phyloP scores from a whole-genome alignment of 2,113 vertebrate species.

The Hippocampus mohnikei region DNA sequence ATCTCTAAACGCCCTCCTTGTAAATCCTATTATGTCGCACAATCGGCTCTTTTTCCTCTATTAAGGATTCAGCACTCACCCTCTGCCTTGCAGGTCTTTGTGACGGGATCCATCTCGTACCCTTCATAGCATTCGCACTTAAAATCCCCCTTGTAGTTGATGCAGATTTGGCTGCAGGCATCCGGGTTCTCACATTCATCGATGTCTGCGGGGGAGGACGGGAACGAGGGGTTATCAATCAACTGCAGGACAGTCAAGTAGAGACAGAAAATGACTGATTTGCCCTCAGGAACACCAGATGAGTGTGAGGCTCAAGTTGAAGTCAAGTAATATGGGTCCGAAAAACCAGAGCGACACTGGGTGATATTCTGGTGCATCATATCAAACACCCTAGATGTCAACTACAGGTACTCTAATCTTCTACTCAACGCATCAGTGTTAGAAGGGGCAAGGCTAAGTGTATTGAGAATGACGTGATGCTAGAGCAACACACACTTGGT shows the following conservation, averaged over 20 bases:
- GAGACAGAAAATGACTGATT: slow-evolving; percentile 9
- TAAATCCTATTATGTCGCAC: background rate
- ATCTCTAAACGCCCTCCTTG: background rate
- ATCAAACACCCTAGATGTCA: background rate
- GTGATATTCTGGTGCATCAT: background rate
- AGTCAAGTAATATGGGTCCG: background rate
- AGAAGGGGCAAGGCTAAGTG: slow-evolving; percentile 27
- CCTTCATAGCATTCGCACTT: slow-evolving; percentile 93
- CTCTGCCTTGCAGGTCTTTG: slow-evolving; percentile 92
- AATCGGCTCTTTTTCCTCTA: background rate
- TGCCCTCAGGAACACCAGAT: slow-evolving; percentile 6
- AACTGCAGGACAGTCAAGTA: slow-evolving; percentile 44
- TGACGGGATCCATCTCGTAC: slow-evolving; percentile 89
- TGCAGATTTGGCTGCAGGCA: slow-evolving; percentile 93
- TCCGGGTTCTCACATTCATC: slow-evolving; percentile 91
- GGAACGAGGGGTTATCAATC: slow-evolving; percentile 58
- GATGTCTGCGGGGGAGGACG: slow-evolving; percentile 76
- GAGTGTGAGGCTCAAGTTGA: slow-evolving; percentile 4
- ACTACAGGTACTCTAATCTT: slow-evolving; percentile 20
- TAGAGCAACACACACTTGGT: slow-evolving; percentile 4
- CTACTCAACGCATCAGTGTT: slow-evolving; percentile 21
- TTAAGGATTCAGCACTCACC: slow-evolving; percentile 72
- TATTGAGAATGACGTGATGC: slow-evolving; percentile 3
- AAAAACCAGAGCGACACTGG: background rate
- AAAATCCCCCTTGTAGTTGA: slow-evolving; percentile 95